These are phyloP conservation scores for Temnothorax ravouxi DNA, from an alignment of 2,888 invertebrate species.

Conservation along the genomic window DNA sequence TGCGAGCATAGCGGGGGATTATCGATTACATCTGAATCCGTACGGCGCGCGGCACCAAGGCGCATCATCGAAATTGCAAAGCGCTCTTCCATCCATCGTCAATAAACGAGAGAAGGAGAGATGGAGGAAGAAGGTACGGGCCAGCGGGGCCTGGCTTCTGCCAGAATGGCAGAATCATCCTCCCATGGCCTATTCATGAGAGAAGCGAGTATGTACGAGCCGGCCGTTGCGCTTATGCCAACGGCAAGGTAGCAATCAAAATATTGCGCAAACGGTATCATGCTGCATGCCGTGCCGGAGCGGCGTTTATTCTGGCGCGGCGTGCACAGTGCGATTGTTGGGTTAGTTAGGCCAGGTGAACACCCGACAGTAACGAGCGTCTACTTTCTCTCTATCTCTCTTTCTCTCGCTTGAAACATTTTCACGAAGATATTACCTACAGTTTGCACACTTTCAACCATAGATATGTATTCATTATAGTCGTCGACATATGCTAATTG, in stretches of 20 bases:
- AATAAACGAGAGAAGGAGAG: conserved; percentile 38
- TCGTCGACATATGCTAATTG: background rate
- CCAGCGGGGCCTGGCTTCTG: conserved; percentile 32
- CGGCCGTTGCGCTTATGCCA: conserved; percentile 50
- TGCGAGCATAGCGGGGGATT: conserved; percentile 21
- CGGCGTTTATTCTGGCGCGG: conserved; percentile 52
- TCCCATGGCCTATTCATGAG: conserved; percentile 72
- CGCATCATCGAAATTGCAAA: conserved; percentile 68
- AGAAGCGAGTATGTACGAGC: conserved; percentile 21
- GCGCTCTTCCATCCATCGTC: conserved; percentile 34
- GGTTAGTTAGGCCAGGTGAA: conserved; percentile 42
- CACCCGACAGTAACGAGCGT: conserved; percentile 46
- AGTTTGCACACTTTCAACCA: background rate
- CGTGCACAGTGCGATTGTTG: conserved; percentile 45
- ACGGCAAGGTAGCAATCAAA: conserved; percentile 71
- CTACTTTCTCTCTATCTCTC: conserved; percentile 8
- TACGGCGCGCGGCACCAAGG: conserved; percentile 43
- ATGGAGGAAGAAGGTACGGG: conserved; percentile 38
- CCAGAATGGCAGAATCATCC: conserved; percentile 53
- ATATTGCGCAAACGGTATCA: conserved; percentile 71
- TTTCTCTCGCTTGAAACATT: conserved; percentile 1
- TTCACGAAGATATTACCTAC: background rate
- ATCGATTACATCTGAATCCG: conserved; percentile 49
- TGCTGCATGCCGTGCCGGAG: conserved; percentile 54
- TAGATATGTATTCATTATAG: background rate